A percentile compares a stretch with the other conserved stretches of the same genome.
Evolutionary conservation across 2,797 vertebrate species (phyloP).

Genomic region (Helostoma temminkii): DNA sequence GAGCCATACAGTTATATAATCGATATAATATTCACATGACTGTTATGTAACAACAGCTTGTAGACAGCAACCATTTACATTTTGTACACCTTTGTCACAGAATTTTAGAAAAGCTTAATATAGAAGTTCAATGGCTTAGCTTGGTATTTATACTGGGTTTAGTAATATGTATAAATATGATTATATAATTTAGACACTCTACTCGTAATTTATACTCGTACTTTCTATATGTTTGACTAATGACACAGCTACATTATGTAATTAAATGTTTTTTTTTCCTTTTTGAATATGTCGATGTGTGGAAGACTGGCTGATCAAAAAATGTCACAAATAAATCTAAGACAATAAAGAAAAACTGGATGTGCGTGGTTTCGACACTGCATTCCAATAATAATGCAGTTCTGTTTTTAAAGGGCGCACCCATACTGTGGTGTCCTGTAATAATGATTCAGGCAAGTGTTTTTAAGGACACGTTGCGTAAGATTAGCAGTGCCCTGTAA

Average conservation of each 20-base stretch:
- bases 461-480: conserved; percentile 66
- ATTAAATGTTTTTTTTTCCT: background rate
- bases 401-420: conserved; percentile 41
- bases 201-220: background rate
- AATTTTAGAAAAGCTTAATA: background rate
- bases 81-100: background rate
- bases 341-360: background rate
- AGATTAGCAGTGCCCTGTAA: conserved; percentile 66
- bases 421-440: conserved; percentile 38
- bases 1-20: conserved; percentile 4
- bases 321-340: background rate
- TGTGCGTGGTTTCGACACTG: conserved; percentile 12
- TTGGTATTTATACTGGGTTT: background rate
- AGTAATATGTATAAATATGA: background rate
- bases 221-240: conserved; percentile 37
- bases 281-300: background rate
- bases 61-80: background rate
- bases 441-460: conserved; percentile 46
- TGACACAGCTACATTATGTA: conserved; percentile 33
- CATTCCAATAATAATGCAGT: conserved; percentile 29
- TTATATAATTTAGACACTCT: background rate
- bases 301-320: conserved; percentile 10
- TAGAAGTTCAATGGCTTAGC: background rate
- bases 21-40: background rate
- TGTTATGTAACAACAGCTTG: background rate